Conservation (phyloP, 2,888 invertebrate genomes). For the Brachypalpus laphriformis region DNA sequence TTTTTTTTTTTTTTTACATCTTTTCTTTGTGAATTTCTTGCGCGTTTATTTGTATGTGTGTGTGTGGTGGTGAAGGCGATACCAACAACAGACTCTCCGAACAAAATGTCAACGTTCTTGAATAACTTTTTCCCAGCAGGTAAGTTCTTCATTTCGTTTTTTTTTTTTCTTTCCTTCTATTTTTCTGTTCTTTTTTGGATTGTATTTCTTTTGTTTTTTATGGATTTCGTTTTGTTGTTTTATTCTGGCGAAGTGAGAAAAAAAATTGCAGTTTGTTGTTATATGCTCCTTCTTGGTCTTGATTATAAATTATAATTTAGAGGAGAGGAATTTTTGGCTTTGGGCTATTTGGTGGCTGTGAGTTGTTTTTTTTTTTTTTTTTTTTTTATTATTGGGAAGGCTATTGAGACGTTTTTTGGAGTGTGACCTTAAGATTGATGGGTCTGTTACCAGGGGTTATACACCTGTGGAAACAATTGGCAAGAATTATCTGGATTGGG, state of each 20-base stretch:
- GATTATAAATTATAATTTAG: not conserved
- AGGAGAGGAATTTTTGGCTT: not conserved
- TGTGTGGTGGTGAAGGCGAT: conserved; percentile 48
- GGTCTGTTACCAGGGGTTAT: not conserved
- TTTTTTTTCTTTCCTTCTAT: not conserved
- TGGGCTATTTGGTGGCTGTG: too few relatives aligned
- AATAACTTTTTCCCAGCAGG: conserved; percentile 83
- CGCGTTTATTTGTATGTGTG: conserved; percentile 17
- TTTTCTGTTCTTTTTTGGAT: not conserved
- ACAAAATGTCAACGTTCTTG: conserved; percentile 83
- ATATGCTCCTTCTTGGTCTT: not conserved
- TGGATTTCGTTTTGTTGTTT: not conserved
- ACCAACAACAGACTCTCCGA: conserved; percentile 65
- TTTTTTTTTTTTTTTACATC: conserved; percentile 8
- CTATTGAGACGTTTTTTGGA: not conserved
- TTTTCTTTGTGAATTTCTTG: conserved; percentile 35
- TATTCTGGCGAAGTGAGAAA: not conserved
- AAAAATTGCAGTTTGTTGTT: conserved; percentile 1
- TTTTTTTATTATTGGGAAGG: too few relatives aligned
- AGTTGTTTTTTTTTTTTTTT: too few relatives aligned
- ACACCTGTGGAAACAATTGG: not conserved
- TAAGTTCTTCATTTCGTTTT: conserved; percentile 76
- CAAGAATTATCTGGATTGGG: not conserved
- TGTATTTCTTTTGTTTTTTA: conserved; percentile 1
- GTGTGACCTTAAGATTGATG: not conserved